Base-by-base conservation (phyloP, 1,140 invertebrate species). In the Bacillus rossius region DNA sequence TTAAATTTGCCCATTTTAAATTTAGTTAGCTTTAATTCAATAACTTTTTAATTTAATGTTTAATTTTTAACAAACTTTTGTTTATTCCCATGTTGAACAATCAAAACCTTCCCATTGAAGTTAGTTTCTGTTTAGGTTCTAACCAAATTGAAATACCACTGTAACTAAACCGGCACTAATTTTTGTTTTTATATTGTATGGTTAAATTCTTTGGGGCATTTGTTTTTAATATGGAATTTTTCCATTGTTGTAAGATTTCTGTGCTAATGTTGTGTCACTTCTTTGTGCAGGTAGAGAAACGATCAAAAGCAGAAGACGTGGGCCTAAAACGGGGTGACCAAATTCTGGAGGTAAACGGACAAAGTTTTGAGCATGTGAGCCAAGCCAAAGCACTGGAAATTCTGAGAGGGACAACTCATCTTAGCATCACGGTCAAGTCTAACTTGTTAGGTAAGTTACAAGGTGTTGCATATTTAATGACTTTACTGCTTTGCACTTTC, bases 281-380 rank as follows among this genome's bases (percentile, higher is more conserved):
- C 40, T 23, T 41, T 43, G 63, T 55, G 62, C 55, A 77, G 75
- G 84, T 98, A 17, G 94, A 97, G 66, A 88, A 89, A 62, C 85
- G 85, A 55, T 95, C 94, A 2, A 96, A 96, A 75, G 94, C 95
- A 8, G 91, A 96, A 74, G 92, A 97, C 68, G 90, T 94, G n/a
- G 96, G 97, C 1, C 76, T 99, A 16, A 97, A 97, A 75, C 80
- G 94, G 49, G 96, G 96, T 1, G 97, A 99, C 80, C 96, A 99
- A 77, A 92, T 97, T 60, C 79, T 99, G 54, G 94, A 98, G 78
- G 95, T 99, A 0, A 99, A 99, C 74, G 94, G 96, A 17, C 91
- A 97, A 68, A 96, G 88, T 65, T 97, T 99, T 73, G 87, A 93
- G 68, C 91, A 94, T 71, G 89, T 98, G 37, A 90, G 85, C 64